Conservation (phyloP, 2,113 vertebrate species). For the Perognathus longimembris region DNA sequence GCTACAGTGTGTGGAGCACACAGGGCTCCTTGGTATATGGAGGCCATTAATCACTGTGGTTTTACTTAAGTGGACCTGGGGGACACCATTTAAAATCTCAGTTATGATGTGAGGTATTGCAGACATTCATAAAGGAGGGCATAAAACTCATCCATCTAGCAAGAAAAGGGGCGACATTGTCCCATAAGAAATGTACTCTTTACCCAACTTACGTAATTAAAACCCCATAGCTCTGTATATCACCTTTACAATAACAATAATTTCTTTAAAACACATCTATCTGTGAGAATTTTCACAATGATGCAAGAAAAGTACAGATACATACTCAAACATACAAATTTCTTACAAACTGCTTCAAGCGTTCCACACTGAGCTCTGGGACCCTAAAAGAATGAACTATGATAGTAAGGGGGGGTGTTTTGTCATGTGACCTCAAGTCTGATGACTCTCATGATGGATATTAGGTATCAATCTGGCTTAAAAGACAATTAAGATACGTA, state of each 20-base stretch:
- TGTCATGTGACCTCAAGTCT: neutral
- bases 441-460: neutral
- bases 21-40: neutral
- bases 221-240: no score
- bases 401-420: neutral
- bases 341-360: conserved; percentile 31
- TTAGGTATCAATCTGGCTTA: neutral
- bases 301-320: neutral
- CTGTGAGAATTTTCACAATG: neutral
- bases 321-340: neutral
- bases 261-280: no score
- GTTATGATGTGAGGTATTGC: neutral
- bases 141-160: neutral
- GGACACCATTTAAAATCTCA: neutral
- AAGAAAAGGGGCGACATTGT: no score
- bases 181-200: no score
- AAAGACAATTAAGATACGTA: conserved; percentile 1
- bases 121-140: neutral
- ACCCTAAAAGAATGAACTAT: neutral
- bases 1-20: neutral
- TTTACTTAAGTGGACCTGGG: neutral
- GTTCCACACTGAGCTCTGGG: neutral
- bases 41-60: fast-evolving
- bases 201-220: no score
- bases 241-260: no score